Evolutionary conservation across 2,888 invertebrate genomes (phyloP).

Genomic region (Vandiemenella viatica): DNA sequence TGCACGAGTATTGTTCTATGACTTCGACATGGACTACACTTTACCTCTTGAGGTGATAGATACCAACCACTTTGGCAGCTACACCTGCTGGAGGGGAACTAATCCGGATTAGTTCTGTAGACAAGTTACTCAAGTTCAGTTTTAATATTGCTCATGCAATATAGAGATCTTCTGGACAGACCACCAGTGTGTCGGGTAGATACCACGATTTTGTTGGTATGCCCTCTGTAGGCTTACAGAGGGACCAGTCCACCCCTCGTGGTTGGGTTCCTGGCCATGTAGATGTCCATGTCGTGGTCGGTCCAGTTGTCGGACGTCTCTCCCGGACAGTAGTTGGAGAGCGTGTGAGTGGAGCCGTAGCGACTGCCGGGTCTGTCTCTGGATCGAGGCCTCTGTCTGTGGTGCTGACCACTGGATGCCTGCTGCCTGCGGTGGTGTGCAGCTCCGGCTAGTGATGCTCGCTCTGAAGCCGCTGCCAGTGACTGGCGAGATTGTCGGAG

Average conservation of each 20-base stretch:
- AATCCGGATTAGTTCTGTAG: no score
- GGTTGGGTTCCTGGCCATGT: conserved; percentile 83
- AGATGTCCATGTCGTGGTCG: conserved; percentile 90
- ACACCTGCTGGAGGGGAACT: no score
- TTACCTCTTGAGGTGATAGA: no score
- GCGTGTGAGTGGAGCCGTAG: conserved; percentile 63
- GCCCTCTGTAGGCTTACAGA: no score
- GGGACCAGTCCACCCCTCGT: conserved; percentile 73
- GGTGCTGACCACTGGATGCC: conserved; percentile 30
- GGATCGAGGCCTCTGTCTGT: conserved; percentile 54
- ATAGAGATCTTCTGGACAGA: no score
- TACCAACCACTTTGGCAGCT: no score
- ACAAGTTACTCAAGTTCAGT: no score
- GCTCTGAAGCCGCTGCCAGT: conserved; percentile 64
- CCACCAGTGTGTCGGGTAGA: no score
- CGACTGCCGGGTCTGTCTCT: conserved; percentile 69
- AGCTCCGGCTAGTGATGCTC: conserved; percentile 57
- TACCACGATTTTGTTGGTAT: no score
- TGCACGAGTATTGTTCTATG: no score
- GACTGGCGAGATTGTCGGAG: conserved; percentile 76
- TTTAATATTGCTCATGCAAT: no score
- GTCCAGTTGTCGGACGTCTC: conserved; percentile 81
- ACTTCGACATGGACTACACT: no score
- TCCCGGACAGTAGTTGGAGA: conserved; percentile 63
- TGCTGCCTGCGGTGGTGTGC: conserved; percentile 25